phyloP scores from a whole-genome alignment of 2,113 vertebrate genomes.

The Aegithalos caudatus region DNA sequence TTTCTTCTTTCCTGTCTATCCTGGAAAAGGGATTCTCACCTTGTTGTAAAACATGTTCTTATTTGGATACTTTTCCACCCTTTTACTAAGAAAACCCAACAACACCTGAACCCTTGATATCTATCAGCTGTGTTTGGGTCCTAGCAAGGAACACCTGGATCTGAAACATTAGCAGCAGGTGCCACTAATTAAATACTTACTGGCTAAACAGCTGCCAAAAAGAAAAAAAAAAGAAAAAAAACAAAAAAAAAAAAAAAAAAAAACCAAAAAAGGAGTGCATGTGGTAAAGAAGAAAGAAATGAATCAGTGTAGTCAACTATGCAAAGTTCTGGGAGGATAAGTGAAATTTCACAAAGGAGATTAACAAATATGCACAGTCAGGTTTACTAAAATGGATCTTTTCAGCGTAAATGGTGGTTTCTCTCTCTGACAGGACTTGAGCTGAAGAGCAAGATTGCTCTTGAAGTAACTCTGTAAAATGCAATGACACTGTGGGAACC shows the following conservation, averaged over 20 bases:
- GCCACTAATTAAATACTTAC: not conserved
- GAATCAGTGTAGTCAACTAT: not conserved
- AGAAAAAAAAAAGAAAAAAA: not conserved
- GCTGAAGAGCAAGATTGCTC: not conserved
- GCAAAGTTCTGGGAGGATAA: not conserved
- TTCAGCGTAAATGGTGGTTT: not conserved
- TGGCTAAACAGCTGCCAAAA: not conserved
- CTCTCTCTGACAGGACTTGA: not conserved
- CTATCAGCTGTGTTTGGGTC: not conserved
- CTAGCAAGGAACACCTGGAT: not conserved
- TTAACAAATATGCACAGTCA: not conserved
- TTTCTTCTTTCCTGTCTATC: not conserved
- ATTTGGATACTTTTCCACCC: not conserved
- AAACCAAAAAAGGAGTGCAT: not conserved
- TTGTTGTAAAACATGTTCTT: not conserved
- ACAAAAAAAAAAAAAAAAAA: not conserved
- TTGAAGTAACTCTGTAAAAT: not conserved
- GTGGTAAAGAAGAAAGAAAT: not conserved
- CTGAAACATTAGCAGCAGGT: slow-evolving; percentile 27
- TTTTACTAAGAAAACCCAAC: not conserved
- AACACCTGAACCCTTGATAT: not conserved
- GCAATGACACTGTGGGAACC: not conserved
- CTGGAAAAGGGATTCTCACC: not conserved
- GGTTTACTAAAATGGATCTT: not conserved
- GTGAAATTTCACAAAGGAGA: not conserved